Base-by-base conservation (phyloP, 2,888 invertebrate species). In the Hedychridium roseum region DNA sequence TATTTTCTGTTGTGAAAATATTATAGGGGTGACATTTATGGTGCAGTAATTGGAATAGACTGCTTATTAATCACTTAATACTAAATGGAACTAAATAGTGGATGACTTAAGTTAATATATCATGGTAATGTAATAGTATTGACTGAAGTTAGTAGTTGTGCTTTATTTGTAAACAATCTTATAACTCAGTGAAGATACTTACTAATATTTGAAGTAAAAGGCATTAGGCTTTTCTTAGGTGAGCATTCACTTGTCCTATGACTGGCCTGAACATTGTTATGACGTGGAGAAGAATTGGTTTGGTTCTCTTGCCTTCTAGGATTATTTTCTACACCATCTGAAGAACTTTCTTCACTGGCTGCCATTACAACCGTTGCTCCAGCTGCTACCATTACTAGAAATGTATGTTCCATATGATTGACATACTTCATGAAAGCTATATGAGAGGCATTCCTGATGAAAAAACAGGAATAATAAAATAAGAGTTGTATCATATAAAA, bases 321-420 rank as follows among this genome's bases (percentile, higher is more conserved):
- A 51, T 48, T 55, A 46, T 50, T 60, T 49, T 57, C 66, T 21
- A 56, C 50, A 35, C 60, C 60, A 50, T 66, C 69, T 15, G 66
- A 67, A 45, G 68, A 62, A 48, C 64, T 57, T 50, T 68, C 64
- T 44, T 70, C 72, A 43, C 64, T 69, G 47, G 70, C 64, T 55
- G 72, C 64, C 70, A 72, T 72, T 60, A 70, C 64, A 55, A 67
- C 58, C 32, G 64, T 64, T 17, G 63, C 67, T 34, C 72, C 72
- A 45, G 69, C 70, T 54, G 72, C 71, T 63, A 72, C 72, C 72
- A 72, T 72, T 44, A 64, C 72, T 72, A 31, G 42, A 61, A 64
- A 2, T n/a, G 38, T 23, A 37, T 27, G 45, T 43, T 40, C 12
- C 16, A 35, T 41, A 14, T 32, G 2, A 15, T 23, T 23, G n/a